These are phyloP conservation scores for Keiferia lycopersicella DNA, from an alignment of 2,888 invertebrate species.

Conservation along the genomic window DNA sequence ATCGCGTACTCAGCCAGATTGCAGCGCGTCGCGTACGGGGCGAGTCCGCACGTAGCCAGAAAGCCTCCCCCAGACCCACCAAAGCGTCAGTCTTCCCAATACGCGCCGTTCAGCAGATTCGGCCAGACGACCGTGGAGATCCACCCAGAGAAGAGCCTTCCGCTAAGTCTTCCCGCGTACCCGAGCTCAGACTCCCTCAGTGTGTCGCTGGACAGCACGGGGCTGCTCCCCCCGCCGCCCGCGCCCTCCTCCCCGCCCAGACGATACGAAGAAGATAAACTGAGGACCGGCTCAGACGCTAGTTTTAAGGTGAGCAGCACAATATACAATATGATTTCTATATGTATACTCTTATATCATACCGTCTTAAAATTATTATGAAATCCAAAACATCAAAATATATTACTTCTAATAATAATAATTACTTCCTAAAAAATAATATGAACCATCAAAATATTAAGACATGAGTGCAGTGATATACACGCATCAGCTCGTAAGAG, in stretches of 20 bases:
- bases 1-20: slow-evolving; percentile 72
- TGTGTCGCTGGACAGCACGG: slow-evolving; percentile 83
- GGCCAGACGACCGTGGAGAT: slow-evolving; percentile 84
- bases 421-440: too few species aligned
- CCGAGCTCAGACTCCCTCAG: slow-evolving; percentile 84
- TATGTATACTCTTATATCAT: too few species aligned
- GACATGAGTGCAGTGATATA: too few species aligned
- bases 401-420: too few species aligned
- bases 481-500: too few species aligned
- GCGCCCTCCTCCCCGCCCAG: slow-evolving; percentile 84
- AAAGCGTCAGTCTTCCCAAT: slow-evolving; percentile 84
- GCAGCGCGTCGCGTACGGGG: slow-evolving; percentile 81
- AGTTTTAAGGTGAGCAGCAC: slow-evolving; percentile 86
- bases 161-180: slow-evolving; percentile 83
- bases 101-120: slow-evolving; percentile 74
- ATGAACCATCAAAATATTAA: too few species aligned
- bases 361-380: too few species aligned
- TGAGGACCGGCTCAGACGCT: slow-evolving; percentile 89
- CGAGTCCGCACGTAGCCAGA: slow-evolving; percentile 88
- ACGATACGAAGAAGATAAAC: slow-evolving; percentile 69
- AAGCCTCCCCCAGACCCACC: slow-evolving; percentile 92
- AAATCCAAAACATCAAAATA: too few species aligned
- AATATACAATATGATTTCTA: neutral
- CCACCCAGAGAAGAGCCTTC: slow-evolving; percentile 80
- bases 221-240: slow-evolving; percentile 84